These are phyloP conservation scores for Craterocephalus amniculus DNA, from an alignment of 2,797 vertebrate species.

Conservation along the genomic window DNA sequence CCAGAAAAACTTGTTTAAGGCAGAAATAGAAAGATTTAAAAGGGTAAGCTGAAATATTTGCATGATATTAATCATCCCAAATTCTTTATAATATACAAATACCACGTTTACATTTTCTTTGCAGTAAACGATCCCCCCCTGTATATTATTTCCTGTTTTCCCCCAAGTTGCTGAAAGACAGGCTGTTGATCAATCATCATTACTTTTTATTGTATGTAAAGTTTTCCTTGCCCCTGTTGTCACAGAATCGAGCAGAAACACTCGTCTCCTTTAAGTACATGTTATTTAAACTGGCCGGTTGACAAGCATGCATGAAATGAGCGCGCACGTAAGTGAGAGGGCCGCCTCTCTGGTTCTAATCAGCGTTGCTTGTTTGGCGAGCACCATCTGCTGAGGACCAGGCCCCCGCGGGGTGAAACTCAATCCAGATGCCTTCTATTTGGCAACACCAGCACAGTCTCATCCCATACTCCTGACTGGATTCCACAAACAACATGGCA, in stretches of 20 bases:
- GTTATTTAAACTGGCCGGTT: conserved; percentile 70
- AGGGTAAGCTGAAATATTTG: conserved; percentile 38
- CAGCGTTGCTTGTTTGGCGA: conserved; percentile 76
- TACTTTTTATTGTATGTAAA: conserved; percentile 41
- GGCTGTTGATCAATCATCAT: conserved; percentile 29
- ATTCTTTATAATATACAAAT: conserved; percentile 40
- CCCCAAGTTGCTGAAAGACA: conserved; percentile 23
- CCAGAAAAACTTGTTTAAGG: too few relatives aligned
- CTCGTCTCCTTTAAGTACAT: conserved; percentile 38
- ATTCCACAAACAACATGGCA: conserved; percentile 29
- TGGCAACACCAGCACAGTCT: conserved; percentile 66
- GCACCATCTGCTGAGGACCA: conserved; percentile 72
- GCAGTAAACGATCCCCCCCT: conserved; percentile 10
- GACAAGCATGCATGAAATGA: conserved; percentile 66
- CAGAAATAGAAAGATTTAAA: too few relatives aligned
- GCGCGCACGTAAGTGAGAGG: conserved; percentile 50
- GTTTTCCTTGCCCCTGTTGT: conserved; percentile 21
- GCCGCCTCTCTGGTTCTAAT: conserved; percentile 77
- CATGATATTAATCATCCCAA: conserved; percentile 49
- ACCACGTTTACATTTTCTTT: conserved; percentile 35
- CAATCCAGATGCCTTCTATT: conserved; percentile 79
- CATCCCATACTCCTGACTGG: conserved; percentile 44
- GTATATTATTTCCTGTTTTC: conserved; percentile 4
- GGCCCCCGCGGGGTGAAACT: conserved; percentile 71
- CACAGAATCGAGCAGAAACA: conserved; percentile 27